Evolutionary conservation across 2,797 vertebrate genomes (phyloP), one percentile per base, ranked within the genome.

Genomic region (Decapterus maruadsi): DNA sequence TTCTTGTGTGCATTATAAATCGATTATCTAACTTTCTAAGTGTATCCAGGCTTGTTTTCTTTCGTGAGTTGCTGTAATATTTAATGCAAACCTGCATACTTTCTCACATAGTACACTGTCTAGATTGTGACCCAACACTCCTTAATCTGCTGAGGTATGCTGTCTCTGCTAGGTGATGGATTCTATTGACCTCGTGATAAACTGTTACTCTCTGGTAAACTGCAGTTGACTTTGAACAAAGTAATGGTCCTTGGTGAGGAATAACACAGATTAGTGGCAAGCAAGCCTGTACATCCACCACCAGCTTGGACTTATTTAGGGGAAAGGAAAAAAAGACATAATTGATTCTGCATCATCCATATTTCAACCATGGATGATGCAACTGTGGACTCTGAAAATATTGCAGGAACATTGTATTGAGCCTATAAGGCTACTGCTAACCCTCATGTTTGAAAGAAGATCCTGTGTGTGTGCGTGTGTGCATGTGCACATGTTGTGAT

Each of bases 11-110:
- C 13, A 50, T 73, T 72, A n/a, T 63, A 36, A 38, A 80, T 57
- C 16, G 8, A 72, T 72, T 26, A 54, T 74, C 11, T 57, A 50
- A 45, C 46, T 34, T 72, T 59, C 6, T 54, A 72, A 68, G 60
- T 34, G 11, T 16, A 46, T 69, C 51, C 16, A 42, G 4, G 31
- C 34, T 36, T 14, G 11, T 48, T 6, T 22, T 29, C 56, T 71
- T 51, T 50, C 1, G 17, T 34, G n/a, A 9, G 51, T 14, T 40
- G 14, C 20, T 53, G 2, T 38, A 12, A 34, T 58, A 16, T 66
- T 67, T 76, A 20, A 72, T 45, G 6, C 14, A 43, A 36, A 36
- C 50, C 12, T 54, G 17, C 42, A 3, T 46, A 46, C 58, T 59
- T 74, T 56, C 8, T 31, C 17, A 40, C 43, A 11, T 5, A 51